A percentile compares a stretch with the other conserved stretches of the same genome.
phyloP scores from a whole-genome alignment of 2,888 invertebrate species.

The Drosophila fulvimacula region DNA sequence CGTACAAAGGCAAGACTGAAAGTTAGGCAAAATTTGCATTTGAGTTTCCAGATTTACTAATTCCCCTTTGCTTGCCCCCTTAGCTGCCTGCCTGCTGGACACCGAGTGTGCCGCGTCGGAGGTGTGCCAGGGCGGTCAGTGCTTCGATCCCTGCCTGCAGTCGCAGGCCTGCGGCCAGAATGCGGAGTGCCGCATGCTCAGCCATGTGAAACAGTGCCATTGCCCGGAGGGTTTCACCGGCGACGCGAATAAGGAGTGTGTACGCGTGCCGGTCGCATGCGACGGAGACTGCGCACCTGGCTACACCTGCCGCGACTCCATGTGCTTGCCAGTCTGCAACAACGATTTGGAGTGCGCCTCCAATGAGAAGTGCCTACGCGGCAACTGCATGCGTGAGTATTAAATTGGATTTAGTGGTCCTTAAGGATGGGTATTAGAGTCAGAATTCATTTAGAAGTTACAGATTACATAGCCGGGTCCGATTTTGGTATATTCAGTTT shows the following conservation, averaged over 20 bases:
- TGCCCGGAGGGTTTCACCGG: constrained; percentile 95
- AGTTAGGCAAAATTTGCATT: constrained; percentile 1
- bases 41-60: constrained; percentile 17
- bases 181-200: constrained; percentile 90
- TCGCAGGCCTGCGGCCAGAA: constrained; percentile 93
- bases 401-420: too few species aligned
- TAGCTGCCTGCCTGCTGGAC: constrained; percentile 91
- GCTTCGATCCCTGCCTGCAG: constrained; percentile 91
- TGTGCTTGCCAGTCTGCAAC: constrained; percentile 91
- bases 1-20: constrained; percentile 41
- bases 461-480: too few species aligned
- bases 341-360: constrained; percentile 93
- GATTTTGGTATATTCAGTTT: too few species aligned
- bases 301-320: constrained; percentile 91
- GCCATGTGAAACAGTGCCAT: constrained; percentile 91
- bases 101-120: constrained; percentile 92
- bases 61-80: constrained; percentile 53
- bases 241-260: constrained; percentile 92
- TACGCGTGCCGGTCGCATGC: constrained; percentile 93
- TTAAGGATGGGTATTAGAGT: too few species aligned
- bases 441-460: too few species aligned
- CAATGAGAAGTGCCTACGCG: constrained; percentile 94
- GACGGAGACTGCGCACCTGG: constrained; percentile 90
- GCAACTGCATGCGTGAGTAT: constrained; percentile 91
- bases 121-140: constrained; percentile 92